Conservation (phyloP, 1,140 invertebrate species). For the Oryctes rhinoceros region DNA sequence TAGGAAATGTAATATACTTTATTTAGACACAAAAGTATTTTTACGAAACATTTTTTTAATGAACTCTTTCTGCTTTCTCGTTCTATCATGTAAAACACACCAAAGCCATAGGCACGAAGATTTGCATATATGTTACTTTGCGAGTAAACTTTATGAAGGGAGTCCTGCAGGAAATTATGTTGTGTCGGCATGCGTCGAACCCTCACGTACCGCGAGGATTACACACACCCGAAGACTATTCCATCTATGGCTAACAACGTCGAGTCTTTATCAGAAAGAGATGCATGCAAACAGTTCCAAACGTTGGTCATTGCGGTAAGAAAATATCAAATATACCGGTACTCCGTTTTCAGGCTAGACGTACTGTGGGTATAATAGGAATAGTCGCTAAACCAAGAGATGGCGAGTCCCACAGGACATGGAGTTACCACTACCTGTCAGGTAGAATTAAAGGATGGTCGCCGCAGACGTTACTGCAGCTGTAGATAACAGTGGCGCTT, state of each 20-base stretch:
- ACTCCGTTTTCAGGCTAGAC: constrained; percentile 54
- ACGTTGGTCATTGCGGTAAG: constrained; percentile 7
- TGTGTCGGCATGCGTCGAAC: constrained; percentile 43
- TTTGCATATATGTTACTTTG: constrained; percentile 17
- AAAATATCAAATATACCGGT: constrained; percentile 15
- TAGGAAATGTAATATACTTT: no score
- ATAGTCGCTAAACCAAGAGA: constrained; percentile 50
- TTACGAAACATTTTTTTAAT: no score
- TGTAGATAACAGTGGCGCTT: constrained; percentile 55
- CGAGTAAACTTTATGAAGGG: not conserved
- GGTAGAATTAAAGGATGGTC: constrained; percentile 58
- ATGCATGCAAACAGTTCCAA: constrained; percentile 52
- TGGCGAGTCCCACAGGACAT: constrained; percentile 53
- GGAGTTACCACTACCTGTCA: constrained; percentile 57
- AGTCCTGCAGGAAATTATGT: constrained; percentile 50
- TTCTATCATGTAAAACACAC: not conserved
- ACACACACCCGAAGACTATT: constrained; percentile 48
- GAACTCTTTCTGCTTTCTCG: no score
- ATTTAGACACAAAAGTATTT: no score
- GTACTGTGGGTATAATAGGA: constrained; percentile 41
- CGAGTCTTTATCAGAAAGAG: constrained; percentile 50
- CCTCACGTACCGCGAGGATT: constrained; percentile 52
- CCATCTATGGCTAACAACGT: constrained; percentile 51
- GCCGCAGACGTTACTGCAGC: constrained; percentile 54
- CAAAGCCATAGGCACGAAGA: not conserved